Percentiles rank a stretch among this genome's conserved stretches.
Conservation (phyloP, 2,888 invertebrate genomes). For the Elaeidobius kamerunicus region DNA sequence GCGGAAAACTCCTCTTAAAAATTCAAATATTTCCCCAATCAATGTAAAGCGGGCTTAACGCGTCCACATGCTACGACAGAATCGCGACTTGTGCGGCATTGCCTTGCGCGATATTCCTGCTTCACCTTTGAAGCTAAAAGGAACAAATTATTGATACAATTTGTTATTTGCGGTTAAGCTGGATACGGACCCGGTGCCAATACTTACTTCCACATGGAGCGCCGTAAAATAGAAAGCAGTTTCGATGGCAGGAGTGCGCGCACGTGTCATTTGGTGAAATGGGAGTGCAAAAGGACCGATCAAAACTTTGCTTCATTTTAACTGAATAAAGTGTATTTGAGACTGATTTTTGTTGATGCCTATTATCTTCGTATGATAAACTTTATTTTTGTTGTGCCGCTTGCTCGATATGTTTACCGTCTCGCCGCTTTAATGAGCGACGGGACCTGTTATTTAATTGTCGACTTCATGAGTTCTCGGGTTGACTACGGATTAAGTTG, state of each 20-base stretch:
- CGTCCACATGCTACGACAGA: slow-evolving; percentile 15
- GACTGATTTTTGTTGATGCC: slow-evolving; percentile 24
- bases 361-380: slow-evolving; percentile 26
- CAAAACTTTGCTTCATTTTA: slow-evolving; percentile 23
- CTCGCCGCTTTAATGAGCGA: slow-evolving; percentile 10
- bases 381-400: slow-evolving; percentile 20
- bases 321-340: slow-evolving; percentile 24
- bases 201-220: slow-evolving; percentile 17
- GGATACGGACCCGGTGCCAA: background rate
- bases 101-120: slow-evolving; percentile 22
- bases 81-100: slow-evolving; percentile 21
- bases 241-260: slow-evolving; percentile 15
- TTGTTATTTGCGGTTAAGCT: background rate
- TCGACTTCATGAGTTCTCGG: too few species aligned
- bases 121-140: slow-evolving; percentile 19
- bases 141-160: slow-evolving; percentile 15
- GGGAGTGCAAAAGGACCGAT: slow-evolving; percentile 1
- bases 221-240: slow-evolving; percentile 22
- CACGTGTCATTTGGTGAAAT: slow-evolving; percentile 11
- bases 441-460: slow-evolving; percentile 8
- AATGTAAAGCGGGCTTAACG: slow-evolving; percentile 20
- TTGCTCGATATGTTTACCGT: slow-evolving; percentile 15
- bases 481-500: too few species aligned
- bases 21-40: slow-evolving; percentile 18
- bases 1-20: slow-evolving; percentile 18